phyloP scores from a whole-genome alignment of 2,888 invertebrate species.

The Schrankia costaestrigalis region DNA sequence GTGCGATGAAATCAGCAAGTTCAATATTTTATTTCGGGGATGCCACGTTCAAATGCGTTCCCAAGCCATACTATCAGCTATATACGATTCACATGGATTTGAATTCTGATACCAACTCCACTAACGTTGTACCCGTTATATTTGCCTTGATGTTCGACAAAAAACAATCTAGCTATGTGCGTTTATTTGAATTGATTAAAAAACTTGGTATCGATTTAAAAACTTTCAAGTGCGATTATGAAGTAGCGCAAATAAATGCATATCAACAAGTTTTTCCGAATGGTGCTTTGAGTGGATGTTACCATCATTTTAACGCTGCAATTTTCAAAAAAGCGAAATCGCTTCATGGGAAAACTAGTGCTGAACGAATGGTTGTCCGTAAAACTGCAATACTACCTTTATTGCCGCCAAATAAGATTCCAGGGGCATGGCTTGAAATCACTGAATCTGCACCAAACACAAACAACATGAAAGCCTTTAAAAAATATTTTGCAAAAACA shows the following conservation, averaged over 20 bases:
- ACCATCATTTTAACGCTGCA: too few relatives aligned
- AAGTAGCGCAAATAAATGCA: not conserved
- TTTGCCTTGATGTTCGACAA: not conserved
- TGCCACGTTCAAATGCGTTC: slow-evolving; percentile 2
- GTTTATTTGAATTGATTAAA: not conserved
- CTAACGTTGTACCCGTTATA: not conserved
- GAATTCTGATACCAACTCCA: not conserved
- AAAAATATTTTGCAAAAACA: slow-evolving; percentile 1
- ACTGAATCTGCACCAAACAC: slow-evolving; percentile 1
- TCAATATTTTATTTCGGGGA: not conserved
- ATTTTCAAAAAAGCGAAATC: slow-evolving; percentile 1
- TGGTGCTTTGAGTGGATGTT: not conserved
- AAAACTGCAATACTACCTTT: slow-evolving; percentile 1
- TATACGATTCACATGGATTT: slow-evolving; percentile 1
- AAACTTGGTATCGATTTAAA: not conserved
- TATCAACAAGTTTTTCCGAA: not conserved
- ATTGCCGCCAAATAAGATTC: slow-evolving; percentile 1
- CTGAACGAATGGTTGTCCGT: slow-evolving; percentile 1
- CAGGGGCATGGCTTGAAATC: slow-evolving; percentile 1
- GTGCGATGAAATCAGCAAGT: not conserved
- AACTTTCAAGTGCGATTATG: not conserved
- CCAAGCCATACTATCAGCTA: slow-evolving; percentile 1
- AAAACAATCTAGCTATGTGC: not conserved
- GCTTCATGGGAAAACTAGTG: slow-evolving; percentile 1
- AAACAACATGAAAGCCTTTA: not conserved